A percentile compares a stretch with the other conserved stretches of the same genome.
Conservation (phyloP, 2,888 invertebrate species). For the Spisula subtruncata region DNA sequence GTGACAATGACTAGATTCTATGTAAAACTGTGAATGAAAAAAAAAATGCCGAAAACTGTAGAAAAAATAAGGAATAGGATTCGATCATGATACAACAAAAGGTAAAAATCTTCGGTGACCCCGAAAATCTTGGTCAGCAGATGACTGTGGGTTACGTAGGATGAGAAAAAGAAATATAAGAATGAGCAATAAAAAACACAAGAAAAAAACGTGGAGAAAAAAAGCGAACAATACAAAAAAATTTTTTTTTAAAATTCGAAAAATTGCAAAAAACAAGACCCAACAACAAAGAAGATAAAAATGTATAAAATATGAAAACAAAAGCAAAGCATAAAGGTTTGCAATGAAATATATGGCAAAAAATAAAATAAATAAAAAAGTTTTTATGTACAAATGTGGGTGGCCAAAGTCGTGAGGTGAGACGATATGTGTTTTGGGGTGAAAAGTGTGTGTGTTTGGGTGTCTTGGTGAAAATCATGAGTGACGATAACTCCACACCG, state of each 20-base stretch:
- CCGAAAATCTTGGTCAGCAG: conserved; percentile 3
- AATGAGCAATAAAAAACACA: conserved; percentile 21
- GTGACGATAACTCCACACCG: not conserved
- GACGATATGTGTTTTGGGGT: not conserved
- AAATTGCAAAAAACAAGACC: not conserved
- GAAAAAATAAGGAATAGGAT: conserved; percentile 27
- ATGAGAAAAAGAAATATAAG: conserved; percentile 3
- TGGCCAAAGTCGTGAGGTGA: not conserved
- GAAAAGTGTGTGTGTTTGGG: not conserved
- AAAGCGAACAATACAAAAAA: not conserved
- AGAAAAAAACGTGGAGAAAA: conserved; percentile 24
- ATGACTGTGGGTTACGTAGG: conserved; percentile 52
- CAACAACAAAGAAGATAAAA: not conserved
- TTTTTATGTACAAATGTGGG: not conserved
- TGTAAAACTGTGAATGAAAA: conserved; percentile 8
- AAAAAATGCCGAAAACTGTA: conserved; percentile 11
- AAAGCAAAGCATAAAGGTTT: not conserved
- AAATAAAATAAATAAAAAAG: not conserved
- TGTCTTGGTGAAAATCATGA: not conserved
- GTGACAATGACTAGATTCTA: conserved; percentile 30
- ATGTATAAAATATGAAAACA: not conserved
- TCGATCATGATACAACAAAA: conserved; percentile 36
- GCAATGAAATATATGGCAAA: not conserved
- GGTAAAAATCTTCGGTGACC: conserved; percentile 28
- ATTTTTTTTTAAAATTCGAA: not conserved